Evolutionary conservation across 2,888 invertebrate genomes (phyloP).

Genomic region (Acrocyrtus sp.): DNA sequence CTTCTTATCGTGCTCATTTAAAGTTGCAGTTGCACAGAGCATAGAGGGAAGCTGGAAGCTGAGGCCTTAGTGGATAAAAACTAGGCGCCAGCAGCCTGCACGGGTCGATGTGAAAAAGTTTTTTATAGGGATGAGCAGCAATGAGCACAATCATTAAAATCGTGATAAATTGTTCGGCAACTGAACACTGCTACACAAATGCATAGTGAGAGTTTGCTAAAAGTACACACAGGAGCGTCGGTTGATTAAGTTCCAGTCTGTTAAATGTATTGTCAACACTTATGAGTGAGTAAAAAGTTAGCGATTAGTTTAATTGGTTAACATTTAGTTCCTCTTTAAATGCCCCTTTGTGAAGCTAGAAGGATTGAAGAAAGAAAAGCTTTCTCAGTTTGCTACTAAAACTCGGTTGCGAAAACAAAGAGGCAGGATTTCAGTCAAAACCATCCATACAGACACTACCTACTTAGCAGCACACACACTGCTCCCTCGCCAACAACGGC

Average conservation of each 20-base stretch:
- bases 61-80: not conserved
- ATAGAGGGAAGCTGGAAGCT: too few relatives aligned
- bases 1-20: too few relatives aligned
- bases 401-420: not conserved
- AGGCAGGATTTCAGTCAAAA: not conserved
- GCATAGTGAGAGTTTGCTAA: not conserved
- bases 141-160: not conserved
- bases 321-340: too few relatives aligned
- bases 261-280: constrained; percentile 3
- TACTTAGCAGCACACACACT: constrained; percentile 15
- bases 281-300: too few relatives aligned
- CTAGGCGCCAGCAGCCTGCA: constrained; percentile 42
- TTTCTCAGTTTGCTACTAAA: not conserved
- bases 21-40: too few relatives aligned
- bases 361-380: constrained; percentile 2
- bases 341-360: too few relatives aligned
- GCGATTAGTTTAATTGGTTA: too few relatives aligned
- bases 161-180: not conserved
- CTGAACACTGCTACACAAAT: too few relatives aligned
- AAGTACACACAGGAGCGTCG: too few relatives aligned
- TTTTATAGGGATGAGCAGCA: not conserved
- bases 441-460: constrained; percentile 6
- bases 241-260: not conserved
- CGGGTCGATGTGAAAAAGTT: constrained; percentile 32
- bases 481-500: constrained; percentile 18